These are phyloP conservation scores for Spermophilus dauricus DNA, from an alignment of 2,113 vertebrate species.

Conservation along the genomic window DNA sequence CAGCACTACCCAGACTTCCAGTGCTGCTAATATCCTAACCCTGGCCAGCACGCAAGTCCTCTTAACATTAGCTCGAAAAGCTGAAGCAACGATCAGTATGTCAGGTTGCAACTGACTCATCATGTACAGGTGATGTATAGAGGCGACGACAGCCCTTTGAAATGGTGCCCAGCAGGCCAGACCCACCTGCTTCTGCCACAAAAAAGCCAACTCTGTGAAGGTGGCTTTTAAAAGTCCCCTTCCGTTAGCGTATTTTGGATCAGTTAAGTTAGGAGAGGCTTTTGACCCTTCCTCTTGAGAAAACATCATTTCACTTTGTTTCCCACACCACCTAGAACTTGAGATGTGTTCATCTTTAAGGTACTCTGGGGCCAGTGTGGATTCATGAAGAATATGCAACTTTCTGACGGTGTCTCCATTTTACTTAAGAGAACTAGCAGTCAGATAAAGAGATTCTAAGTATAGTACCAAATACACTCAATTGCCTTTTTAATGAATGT, in stretches of 20 bases:
- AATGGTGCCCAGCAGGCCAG: neutral
- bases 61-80: conserved; percentile 54
- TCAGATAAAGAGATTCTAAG: conserved; percentile 84
- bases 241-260: conserved; percentile 1
- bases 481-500: conserved; percentile 87
- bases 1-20: conserved; percentile 38
- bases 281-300: conserved; percentile 44
- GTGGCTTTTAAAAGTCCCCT: neutral
- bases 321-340: conserved; percentile 65
- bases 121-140: neutral
- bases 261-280: conserved; percentile 37
- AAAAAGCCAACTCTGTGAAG: neutral
- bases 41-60: conserved; percentile 59
- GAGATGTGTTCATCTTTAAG: conserved; percentile 78
- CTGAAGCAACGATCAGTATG: neutral
- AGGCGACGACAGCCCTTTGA: neutral
- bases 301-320: conserved; percentile 51
- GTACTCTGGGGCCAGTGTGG: conserved; percentile 79
- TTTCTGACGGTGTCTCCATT: conserved; percentile 83
- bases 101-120: neutral
- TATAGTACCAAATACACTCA: conserved; percentile 87
- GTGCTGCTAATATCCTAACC: conserved; percentile 69
- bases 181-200: neutral
- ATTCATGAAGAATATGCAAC: conserved; percentile 81
- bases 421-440: conserved; percentile 86